Base-by-base conservation (phyloP, 1,140 invertebrate species). In the Carposina sasakii region DNA sequence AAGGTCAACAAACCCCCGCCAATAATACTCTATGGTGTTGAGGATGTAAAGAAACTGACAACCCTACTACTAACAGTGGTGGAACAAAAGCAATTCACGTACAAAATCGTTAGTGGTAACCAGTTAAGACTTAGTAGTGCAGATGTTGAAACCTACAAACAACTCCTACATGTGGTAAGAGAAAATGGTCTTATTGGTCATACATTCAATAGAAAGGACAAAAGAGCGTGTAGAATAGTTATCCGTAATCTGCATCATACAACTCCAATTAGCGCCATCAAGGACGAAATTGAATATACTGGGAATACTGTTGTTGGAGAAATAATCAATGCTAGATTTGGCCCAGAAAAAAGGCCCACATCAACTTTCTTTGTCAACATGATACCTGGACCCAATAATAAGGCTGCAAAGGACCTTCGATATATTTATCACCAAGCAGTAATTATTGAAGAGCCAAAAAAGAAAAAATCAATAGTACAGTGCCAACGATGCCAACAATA, bases 401-500 rank as follows among this genome's bases (percentile, higher is more conserved):
- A 70, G 57, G 54, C 69, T 39, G 67, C 72, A 9, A 74, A 67
- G 33, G 53, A 42, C 9, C 9, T 42, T 3, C 23, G 16, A 26
- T 24, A 23, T 9, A 28, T 42, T 6, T 62, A 24, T 44, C 64
- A 15, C 39, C 63, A 19, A n/a, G 52, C 13, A 24, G 77, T 1
- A 17, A 52, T 0, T 52, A 71, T 40, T 47, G 44, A 15, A 61
- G 52, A 61, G 58, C 9, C 28, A 36, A 20, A 49, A 57, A 46
- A 58, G 62, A 28, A 23, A 9, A 66, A 30, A 10, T 26, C 24
- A 26, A 62, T 73, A 8, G 26, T 51, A 6, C 73, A 81, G 44
- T 78, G 72, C 37, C 40, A 40, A 9, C 52, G 59, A 17, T 81
- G 71, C 43, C 71, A 83, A 50, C 36, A 40, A 20, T 77, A 62